A percentile compares a stretch with the other conserved stretches of the same genome.
Conservation (phyloP, 37 sponge, comb jelly and placozoan genomes). For the Cliona cf. orientalis region DNA sequence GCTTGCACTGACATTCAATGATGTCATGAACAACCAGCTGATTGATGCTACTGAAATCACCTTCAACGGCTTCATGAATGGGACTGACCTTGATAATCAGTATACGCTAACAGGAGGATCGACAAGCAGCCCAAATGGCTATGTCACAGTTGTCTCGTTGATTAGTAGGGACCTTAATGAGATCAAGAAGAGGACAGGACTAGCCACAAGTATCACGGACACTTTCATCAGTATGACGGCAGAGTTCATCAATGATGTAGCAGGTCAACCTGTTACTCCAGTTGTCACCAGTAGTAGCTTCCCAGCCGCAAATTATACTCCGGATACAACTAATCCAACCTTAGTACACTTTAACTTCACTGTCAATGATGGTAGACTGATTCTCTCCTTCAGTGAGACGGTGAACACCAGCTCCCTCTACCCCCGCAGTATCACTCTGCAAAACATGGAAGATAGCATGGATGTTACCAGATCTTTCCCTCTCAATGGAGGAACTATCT, state of each 20-base stretch:
- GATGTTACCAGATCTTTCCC: constrained; percentile 4
- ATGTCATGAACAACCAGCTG: constrained; percentile 75
- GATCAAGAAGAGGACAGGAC: constrained; percentile 66
- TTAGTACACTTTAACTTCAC: constrained; percentile 62
- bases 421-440: constrained; percentile 47
- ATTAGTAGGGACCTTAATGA: constrained; percentile 73
- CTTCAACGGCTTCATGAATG: constrained; percentile 53
- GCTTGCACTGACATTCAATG: constrained; percentile 67
- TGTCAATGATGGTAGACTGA: constrained; percentile 67
- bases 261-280: constrained; percentile 60
- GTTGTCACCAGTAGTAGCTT: constrained; percentile 64
- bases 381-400: constrained; percentile 82
- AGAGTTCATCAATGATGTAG: constrained; percentile 73
- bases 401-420: constrained; percentile 63
- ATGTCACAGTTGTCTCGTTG: constrained; percentile 60
- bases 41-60: constrained; percentile 72
- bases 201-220: constrained; percentile 70
- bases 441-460: constrained; percentile 10
- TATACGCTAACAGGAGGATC: constrained; percentile 79
- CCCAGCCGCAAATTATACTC: constrained; percentile 51
- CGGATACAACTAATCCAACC: constrained; percentile 67
- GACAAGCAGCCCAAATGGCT: constrained; percentile 66
- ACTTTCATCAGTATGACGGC: constrained; percentile 79
- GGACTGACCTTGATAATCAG: constrained; percentile 43
- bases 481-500: constrained; percentile 66